Evolutionary conservation across 2,888 invertebrate species (phyloP), one percentile per base, ranked within the genome.

Genomic region (Drosophila algonquin): DNA sequence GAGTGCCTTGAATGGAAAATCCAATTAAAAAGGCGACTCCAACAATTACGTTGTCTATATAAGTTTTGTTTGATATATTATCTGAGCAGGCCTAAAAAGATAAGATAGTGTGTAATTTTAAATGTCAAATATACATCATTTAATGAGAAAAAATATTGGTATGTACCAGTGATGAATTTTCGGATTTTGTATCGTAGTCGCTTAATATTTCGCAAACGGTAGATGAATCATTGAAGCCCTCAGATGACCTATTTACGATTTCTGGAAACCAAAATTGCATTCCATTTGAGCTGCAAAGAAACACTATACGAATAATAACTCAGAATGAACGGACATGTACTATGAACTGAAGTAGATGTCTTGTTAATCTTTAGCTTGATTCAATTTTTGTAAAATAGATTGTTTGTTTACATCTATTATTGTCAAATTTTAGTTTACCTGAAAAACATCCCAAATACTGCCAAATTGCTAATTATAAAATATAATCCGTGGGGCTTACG

Each of bases 221-320:
- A 1, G 77, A 76, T 3, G 80, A 81, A 14, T 67, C 70, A 14
- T 67, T 70, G 14, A 50, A 64, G 0, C 65, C 24, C 1, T 67
- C 77, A 0, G 90, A 81, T 0, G 90, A 85, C 27, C 90, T 89
- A 59, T 92, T 92, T 0, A 90, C 90, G 58, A 92, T 92, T 73
- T 92, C 92, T 0, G 92, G 91, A 76, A 89, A 91, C 92, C 92
- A 92, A 45, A 92, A 62, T 45, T 91, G 91, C 87, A 92, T 87
- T 21, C 92, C 92, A 45, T 87, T 88, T 3, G 91, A 91, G 9
- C 91, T 91, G 16, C n/a, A 67, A 62, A 30, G 9, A 3, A 48
- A 62, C 16, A 50, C 2, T 2, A 24, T 46, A 5, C 8, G 6
- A n/a, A 40, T n/a, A 5, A 3, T 24, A 2, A 2, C 35, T 12